These are phyloP conservation scores for Danaus melanippus DNA, from an alignment of 1,140 invertebrate species.

Conservation along the genomic window DNA sequence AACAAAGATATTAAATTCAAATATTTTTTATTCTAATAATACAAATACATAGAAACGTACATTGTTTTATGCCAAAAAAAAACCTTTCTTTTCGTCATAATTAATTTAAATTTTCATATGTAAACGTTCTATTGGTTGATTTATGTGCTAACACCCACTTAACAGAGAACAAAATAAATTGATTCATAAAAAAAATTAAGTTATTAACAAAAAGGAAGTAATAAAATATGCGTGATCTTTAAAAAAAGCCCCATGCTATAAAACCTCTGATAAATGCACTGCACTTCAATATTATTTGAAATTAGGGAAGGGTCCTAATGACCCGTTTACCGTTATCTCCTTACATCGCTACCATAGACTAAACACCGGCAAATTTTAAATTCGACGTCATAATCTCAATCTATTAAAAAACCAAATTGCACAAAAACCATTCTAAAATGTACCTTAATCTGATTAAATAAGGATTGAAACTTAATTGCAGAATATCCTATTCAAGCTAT, in stretches of 20 bases:
- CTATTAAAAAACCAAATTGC: constrained; percentile 24
- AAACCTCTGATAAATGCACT: constrained; percentile 53
- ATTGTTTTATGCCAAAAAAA: too few relatives aligned
- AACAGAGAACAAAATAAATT: too few relatives aligned
- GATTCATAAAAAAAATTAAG: constrained; percentile 26
- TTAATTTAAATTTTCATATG: too few relatives aligned
- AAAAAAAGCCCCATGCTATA: constrained; percentile 31
- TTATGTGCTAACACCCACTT: too few relatives aligned
- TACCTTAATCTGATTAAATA: constrained; percentile 3
- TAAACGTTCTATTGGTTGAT: too few relatives aligned
- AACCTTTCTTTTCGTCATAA: too few relatives aligned
- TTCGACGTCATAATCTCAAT: constrained; percentile 58
- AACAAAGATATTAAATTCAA: too few relatives aligned
- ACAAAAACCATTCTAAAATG: constrained; percentile 12
- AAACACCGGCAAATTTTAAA: constrained; percentile 56
- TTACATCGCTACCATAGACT: constrained; percentile 46
- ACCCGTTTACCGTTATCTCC: constrained; percentile 63
- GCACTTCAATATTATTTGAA: constrained; percentile 42
- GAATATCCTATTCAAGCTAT: constrained; percentile 2
- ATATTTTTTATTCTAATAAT: too few relatives aligned
- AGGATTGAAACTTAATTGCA: neutral
- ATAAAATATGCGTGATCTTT: constrained; percentile 45
- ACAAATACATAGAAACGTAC: too few relatives aligned
- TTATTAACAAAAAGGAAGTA: constrained; percentile 47
- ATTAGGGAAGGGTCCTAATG: constrained; percentile 58